Base-by-base conservation (phyloP, 1,140 invertebrate genomes). In the Penaeus vannamei region DNA sequence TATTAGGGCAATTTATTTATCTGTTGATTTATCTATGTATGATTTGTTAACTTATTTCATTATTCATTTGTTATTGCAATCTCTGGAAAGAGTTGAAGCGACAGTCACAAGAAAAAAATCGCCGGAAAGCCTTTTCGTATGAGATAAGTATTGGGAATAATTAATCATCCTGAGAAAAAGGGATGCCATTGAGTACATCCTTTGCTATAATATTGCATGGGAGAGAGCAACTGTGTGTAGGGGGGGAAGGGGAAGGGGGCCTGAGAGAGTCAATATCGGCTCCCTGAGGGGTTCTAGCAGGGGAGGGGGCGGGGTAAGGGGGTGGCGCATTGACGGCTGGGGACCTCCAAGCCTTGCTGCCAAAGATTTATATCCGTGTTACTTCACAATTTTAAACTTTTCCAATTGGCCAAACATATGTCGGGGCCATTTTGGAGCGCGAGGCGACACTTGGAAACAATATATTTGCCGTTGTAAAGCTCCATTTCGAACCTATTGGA, bases 361-460 rank as follows among this genome's bases (percentile, higher is more conserved):
- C 61, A 76, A 62, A 91, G 90, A 91, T 91, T 91, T 91, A 91
- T 91, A 81, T 89, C 86, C 79, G 82, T 87, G 90, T 91, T 88
- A 85, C 86, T 91, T 91, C 90, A 88, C 90, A 91, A 91, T 91
- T 91, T 91, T 91, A 91, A 91, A 91, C 86, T 91, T 91, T 91
- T 91, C 90, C 90, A 91, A 91, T 91, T 91, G 90, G 90, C 86
- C 90, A 91, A 91, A 91, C 90, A 91, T 91, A 91, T 91, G 90
- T 91, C 90, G 90, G 85, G 90, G 82, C 90, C 85, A 86, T 91
- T 91, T 91, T 88, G 83, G 86, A 91, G 87, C 90, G 90, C 62
- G 86, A 76, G 66, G 81, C 86, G 90, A 87, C 90, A 87, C 83
- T 66, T 85, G 86, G 86, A 82, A 89, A 89, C 90, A 88, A 91